Percentiles rank a stretch among this genome's conserved stretches.
These are phyloP conservation scores for Notothenia rossii DNA, from an alignment of 2,113 vertebrate genomes.

Conservation along the genomic window DNA sequence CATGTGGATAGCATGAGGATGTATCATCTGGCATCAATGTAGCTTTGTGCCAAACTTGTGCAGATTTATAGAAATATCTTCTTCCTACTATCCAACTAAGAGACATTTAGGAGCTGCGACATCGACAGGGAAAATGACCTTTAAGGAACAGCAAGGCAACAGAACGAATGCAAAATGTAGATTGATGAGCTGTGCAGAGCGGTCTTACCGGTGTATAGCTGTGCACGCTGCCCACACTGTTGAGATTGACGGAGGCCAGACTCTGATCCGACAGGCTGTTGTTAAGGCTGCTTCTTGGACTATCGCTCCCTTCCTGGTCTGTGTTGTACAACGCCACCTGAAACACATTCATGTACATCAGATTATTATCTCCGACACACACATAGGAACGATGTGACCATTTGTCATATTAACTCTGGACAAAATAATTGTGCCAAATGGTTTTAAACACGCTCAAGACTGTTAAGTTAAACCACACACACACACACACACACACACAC, in stretches of 20 bases:
- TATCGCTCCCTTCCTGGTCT: constrained; percentile 94
- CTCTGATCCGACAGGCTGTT: constrained; percentile 96
- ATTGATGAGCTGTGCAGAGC: not conserved
- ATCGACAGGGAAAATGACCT: not conserved
- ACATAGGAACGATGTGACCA: not conserved
- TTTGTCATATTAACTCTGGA: too few species aligned
- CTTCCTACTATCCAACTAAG: not conserved
- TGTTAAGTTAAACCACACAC: not conserved
- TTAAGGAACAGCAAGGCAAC: not conserved
- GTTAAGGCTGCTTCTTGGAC: constrained; percentile 96
- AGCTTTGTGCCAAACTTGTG: constrained; percentile 1
- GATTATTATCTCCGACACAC: constrained; percentile 7
- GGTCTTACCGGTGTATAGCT: constrained; percentile 90
- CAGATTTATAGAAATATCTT: constrained; percentile 31
- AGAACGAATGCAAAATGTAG: not conserved
- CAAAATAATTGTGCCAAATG: too few species aligned
- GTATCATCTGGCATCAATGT: constrained; percentile 28
- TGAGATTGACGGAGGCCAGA: constrained; percentile 93
- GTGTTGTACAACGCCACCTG: constrained; percentile 94
- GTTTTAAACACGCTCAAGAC: too few species aligned
- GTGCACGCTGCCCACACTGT: constrained; percentile 93
- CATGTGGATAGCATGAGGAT: constrained; percentile 38
- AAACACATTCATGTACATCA: constrained; percentile 51
- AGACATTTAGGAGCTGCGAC: not conserved
- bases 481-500: too few species aligned